Base-by-base conservation (phyloP, 2,797 vertebrate genomes). In the Sebastes nivosus region DNA sequence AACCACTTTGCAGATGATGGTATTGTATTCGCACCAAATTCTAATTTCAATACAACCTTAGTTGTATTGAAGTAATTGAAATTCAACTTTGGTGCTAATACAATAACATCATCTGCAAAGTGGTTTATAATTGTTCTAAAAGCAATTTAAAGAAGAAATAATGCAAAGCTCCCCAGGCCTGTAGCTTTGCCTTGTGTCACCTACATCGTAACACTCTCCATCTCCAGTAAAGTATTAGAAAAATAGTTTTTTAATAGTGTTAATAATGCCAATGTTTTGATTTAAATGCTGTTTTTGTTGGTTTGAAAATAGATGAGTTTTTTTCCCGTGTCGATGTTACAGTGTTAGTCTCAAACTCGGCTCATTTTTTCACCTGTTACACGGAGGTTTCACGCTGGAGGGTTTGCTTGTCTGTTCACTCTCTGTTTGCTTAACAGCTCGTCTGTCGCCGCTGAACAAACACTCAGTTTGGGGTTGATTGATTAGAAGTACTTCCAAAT, bases 211-310 rank as follows among this genome's bases (percentile, higher is more conserved):
- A 88, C 76, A 4, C 30, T 60, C 72, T 75, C 72, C 75, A 38
- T 80, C 64, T 81, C 83, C 82, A 67, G 82, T 85, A 14, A 89
- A 92, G 91, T 93, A 88, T 94, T 94, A 84, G 24, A 63, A 72
- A 34, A 50, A 16, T 72, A 67, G 38, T 54, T 86, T 79, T 82
- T 66, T 80, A 4, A 83, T 77, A 80, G 87, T 90, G 81, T 92
- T 91, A 67, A 50, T 50, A 50, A 86, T 54, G 85, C 89, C 84
- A 67, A 20, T 30, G 74, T 88, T 63, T 86, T 69, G 61, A 67
- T 80, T 75, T 74, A 58, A 77, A 60, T 67, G 52, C 29, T 67
- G 55, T 79, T 67, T 79, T 61, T 67, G 29, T 75, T 77, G 58
- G 20, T 63, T 75, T 74, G 18, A 66, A 67, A 30, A 32, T 73